Evolutionary conservation across 2,113 vertebrate species (phyloP).

Genomic region (Coptodon rendalli): DNA sequence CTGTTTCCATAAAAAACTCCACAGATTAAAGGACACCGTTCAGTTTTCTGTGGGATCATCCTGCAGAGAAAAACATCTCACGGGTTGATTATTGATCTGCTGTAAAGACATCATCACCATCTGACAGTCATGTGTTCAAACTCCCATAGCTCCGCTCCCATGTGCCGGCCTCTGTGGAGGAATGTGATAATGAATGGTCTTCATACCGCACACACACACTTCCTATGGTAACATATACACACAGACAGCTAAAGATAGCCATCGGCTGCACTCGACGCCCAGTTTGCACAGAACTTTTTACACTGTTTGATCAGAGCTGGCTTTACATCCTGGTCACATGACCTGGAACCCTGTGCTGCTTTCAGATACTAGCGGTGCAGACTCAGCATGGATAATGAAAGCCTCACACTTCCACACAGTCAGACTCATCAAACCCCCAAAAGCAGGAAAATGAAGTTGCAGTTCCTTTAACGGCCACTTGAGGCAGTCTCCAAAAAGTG

Average conservation of each 20-base stretch:
- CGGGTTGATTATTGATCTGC: neutral
- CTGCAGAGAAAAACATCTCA: neutral
- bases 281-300: neutral
- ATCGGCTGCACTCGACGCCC: neutral
- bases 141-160: neutral
- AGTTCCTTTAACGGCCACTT: neutral
- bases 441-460: neutral
- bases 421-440: fast-evolving
- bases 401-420: neutral
- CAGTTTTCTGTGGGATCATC: neutral
- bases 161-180: slow-evolving; percentile 24
- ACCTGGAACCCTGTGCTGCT: neutral
- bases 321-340: neutral
- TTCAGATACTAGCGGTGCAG: neutral
- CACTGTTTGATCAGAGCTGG: neutral
- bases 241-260: slow-evolving; percentile 39
- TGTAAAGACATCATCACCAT: neutral
- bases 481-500: neutral
- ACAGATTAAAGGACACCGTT: neutral
- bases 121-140: neutral
- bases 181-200: slow-evolving; percentile 54
- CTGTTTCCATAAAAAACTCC: fast-evolving
- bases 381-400: neutral
- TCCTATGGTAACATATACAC: neutral
- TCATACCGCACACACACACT: neutral